Evolutionary conservation across 37 sponge, comb jelly and placozoan genomes (phyloP).

Genomic region (Oscarella lobularis): DNA sequence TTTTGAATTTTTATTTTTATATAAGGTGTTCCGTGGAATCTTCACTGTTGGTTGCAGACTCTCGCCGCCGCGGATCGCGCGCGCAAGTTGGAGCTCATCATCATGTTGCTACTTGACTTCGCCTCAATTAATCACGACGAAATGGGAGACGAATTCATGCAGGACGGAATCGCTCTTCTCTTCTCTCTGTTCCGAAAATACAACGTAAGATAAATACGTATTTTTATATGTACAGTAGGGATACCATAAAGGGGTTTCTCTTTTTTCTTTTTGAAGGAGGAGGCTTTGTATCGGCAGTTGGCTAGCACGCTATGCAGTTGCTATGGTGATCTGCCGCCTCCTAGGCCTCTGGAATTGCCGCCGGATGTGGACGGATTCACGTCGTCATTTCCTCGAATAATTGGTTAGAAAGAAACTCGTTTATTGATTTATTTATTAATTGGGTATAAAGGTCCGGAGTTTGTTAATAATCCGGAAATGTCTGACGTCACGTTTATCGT

Average conservation of each 20-base stretch:
- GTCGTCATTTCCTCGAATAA: not conserved
- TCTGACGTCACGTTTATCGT: not conserved
- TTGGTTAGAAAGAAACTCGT: no score
- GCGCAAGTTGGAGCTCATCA: not conserved
- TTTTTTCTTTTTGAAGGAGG: not conserved
- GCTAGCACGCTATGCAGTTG: not conserved
- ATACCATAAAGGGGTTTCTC: no score
- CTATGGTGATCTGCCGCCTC: not conserved
- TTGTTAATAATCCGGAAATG: constrained; percentile 3
- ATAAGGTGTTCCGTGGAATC: constrained; percentile 5
- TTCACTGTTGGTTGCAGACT: not conserved
- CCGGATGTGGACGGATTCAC: not conserved
- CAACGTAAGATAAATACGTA: no score
- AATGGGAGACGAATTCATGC: not conserved
- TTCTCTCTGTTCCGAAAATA: constrained; percentile 7
- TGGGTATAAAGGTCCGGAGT: not conserved
- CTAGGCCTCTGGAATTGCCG: not conserved
- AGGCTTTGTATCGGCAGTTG: not conserved
- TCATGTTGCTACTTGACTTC: constrained; percentile 4
- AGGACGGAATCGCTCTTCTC: not conserved
- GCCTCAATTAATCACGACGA: not conserved
- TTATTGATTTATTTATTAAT: not conserved
- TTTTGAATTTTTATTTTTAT: no score
- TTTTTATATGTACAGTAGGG: no score
- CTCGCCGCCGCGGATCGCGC: constrained; percentile 2